These are phyloP conservation scores for Terrapene triunguis DNA, from an alignment of 2,113 vertebrate genomes.

Conservation along the genomic window DNA sequence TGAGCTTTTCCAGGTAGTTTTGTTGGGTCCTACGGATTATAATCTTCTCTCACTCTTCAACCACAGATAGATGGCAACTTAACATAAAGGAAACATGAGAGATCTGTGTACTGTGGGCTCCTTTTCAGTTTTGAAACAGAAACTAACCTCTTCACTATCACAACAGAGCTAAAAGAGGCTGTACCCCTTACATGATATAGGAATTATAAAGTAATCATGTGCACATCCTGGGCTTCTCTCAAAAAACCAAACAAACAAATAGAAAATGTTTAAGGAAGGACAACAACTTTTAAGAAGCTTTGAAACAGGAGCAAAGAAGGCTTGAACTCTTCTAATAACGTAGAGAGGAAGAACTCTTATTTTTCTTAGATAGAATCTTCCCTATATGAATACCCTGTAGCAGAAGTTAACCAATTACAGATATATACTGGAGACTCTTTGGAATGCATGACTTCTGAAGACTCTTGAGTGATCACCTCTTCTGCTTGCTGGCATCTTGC, in stretches of 20 bases:
- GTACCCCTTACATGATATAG: not conserved
- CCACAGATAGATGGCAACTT: not conserved
- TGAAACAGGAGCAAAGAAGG: not conserved
- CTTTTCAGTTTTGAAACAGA: not conserved
- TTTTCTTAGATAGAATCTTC: not conserved
- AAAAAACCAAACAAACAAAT: not conserved
- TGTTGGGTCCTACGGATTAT: not conserved
- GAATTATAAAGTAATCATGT: not conserved
- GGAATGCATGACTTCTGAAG: not conserved
- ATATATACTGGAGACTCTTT: not conserved
- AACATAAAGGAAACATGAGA: not conserved
- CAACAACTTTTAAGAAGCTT: not conserved
- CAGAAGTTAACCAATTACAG: not conserved
- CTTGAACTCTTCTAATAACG: not conserved
- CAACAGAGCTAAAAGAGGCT: not conserved
- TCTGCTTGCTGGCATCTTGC: not conserved
- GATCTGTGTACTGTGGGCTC: not conserved
- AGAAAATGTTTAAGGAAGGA: not conserved
- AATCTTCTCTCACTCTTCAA: not conserved
- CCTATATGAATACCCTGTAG: not conserved
- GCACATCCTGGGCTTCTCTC: not conserved
- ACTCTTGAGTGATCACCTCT: not conserved
- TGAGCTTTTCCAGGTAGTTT: not conserved
- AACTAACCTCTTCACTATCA: not conserved
- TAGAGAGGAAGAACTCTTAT: not conserved